Conservation (phyloP, 2,113 vertebrate species). For the Meles meles region DNA sequence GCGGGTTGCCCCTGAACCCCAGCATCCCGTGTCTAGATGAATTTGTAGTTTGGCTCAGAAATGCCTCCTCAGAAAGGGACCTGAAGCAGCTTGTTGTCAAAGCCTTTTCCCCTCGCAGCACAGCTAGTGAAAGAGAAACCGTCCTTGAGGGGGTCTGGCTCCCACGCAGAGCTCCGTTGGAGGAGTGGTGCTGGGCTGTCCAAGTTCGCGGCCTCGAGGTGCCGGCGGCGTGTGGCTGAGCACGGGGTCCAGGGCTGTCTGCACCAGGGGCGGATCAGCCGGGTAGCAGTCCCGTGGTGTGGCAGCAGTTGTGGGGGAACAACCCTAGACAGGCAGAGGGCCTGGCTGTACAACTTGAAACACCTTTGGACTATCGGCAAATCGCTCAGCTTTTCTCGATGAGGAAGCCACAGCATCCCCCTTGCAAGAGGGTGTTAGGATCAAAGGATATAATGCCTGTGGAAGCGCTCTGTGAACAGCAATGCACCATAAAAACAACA, state of each 20-base stretch:
- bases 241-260: not conserved
- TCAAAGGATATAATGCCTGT: not conserved
- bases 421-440: not conserved
- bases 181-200: fast-evolving
- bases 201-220: not conserved
- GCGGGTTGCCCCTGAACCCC: not conserved
- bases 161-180: not conserved
- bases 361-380: not conserved
- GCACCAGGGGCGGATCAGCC: not conserved
- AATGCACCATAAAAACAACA: not conserved
- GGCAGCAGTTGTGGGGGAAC: not conserved
- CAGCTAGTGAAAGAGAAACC: not conserved
- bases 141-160: not conserved
- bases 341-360: not conserved
- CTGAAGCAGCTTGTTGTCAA: not conserved
- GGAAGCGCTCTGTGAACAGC: not conserved
- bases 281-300: not conserved
- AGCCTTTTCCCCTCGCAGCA: not conserved
- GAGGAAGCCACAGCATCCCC: not conserved
- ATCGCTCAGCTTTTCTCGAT: not conserved
- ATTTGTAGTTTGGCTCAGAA: not conserved
- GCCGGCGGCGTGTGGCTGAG: fast-evolving
- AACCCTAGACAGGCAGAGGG: not conserved
- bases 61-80: not conserved
- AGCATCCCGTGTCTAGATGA: not conserved